Base-by-base conservation (phyloP, 2,113 vertebrate genomes). In the Sapayoa aenigma region DNA sequence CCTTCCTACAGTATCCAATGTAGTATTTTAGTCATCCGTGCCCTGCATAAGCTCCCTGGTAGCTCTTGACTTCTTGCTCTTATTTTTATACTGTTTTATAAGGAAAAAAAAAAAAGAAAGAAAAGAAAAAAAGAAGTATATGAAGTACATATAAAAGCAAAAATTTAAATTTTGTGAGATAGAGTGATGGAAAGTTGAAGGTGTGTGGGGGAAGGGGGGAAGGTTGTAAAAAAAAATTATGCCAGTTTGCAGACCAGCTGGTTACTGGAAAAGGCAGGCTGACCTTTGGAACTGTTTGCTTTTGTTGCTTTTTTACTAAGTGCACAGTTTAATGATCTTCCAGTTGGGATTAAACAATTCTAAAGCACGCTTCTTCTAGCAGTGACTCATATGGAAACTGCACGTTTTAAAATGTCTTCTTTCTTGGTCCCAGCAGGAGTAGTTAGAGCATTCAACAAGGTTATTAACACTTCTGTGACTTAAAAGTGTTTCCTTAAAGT, bases 21-120 rank as follows among this genome's bases (percentile, higher is more conserved):
- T 71, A 81, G 80, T 55, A 94, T 89, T 89, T 86, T 46, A 68
- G 80, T 65, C 27, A 80, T 58, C 73, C 0, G 1, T 52, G 73
- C 58, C 87, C 77, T 83, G 55, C 25, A 4, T 77, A 50, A 87
- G 44, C 23, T 60, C 30, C 52, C 44, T 0, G 0, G 58, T 91
- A 95, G 90, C 72, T 82, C 87, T 87, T 92, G 84, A 95, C 85
- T 92, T 92, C 89, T 93, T 93, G 58, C 28, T 94, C 87, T 95
- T 97, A 94, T 97, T 98, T 98, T 98, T 98, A 97, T 98, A 98
- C 96, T 95, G 91, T 98, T 98, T 98, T 98, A 88, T 97, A 94
- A 87, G 92, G 92, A 96, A 94, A 84, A 63, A 68, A 60, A 62
- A 24, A 46, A 22, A 23, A 25, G n/a, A 14, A 31, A 30, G 47